phyloP scores from a whole-genome alignment of 1,140 invertebrate genomes.

The Tetragonula clypearis region DNA sequence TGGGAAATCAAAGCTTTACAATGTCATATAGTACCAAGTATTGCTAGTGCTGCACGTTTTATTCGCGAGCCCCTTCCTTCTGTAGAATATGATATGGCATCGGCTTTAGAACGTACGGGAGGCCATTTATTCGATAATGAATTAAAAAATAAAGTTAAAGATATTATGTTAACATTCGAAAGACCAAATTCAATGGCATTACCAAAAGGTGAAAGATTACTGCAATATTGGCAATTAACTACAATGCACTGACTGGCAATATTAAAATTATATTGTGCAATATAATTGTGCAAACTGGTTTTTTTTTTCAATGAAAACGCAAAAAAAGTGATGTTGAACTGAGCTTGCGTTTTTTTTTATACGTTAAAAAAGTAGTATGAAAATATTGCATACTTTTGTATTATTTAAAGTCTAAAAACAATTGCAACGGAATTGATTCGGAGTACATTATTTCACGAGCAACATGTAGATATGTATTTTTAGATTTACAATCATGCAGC shows the following conservation, averaged over 20 bases:
- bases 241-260: slow-evolving; percentile 45
- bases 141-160: slow-evolving; percentile 84
- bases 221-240: slow-evolving; percentile 82
- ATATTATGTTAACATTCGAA: slow-evolving; percentile 85
- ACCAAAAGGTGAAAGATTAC: slow-evolving; percentile 80
- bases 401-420: slow-evolving; percentile 53
- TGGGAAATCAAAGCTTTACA: slow-evolving; percentile 94
- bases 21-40: slow-evolving; percentile 88
- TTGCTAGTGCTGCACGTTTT: slow-evolving; percentile 87
- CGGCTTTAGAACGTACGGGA: slow-evolving; percentile 84
- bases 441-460: slow-evolving; percentile 38
- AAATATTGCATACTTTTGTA: slow-evolving; percentile 54
- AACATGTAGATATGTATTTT: slow-evolving; percentile 53
- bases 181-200: slow-evolving; percentile 81
- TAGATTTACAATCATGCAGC: slow-evolving; percentile 34
- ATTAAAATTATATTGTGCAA: slow-evolving; percentile 43
- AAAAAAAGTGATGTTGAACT: not conserved
- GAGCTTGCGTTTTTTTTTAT: slow-evolving; percentile 32
- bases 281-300: slow-evolving; percentile 18
- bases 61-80: slow-evolving; percentile 86
- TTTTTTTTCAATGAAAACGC: slow-evolving; percentile 25
- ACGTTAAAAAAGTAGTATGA: slow-evolving; percentile 35
- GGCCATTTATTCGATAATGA: slow-evolving; percentile 85
- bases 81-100: slow-evolving; percentile 86
- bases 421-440: slow-evolving; percentile 51